Evolutionary conservation across 2,113 vertebrate species (phyloP).

Genomic region (Sorex araneus): DNA sequence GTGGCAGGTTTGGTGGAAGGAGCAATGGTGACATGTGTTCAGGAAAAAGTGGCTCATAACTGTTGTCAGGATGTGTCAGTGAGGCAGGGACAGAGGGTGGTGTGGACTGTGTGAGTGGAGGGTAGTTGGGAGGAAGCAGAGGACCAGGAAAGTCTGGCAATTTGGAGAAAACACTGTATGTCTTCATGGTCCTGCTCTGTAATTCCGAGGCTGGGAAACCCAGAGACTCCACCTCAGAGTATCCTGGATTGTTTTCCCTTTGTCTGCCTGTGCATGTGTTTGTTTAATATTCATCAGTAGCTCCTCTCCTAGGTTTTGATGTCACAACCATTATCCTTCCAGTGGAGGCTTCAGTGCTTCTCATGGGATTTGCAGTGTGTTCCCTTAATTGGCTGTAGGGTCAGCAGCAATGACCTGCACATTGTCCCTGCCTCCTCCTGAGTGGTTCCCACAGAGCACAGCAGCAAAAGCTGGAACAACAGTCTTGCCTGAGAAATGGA

Average conservation of each 20-base stretch:
- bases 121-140: neutral
- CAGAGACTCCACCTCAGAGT: neutral
- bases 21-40: slow-evolving; percentile 53
- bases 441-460: neutral
- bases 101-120: neutral
- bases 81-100: neutral
- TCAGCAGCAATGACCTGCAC: slow-evolving; percentile 66
- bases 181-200: neutral
- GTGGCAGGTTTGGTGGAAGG: slow-evolving; percentile 45
- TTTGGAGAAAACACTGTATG: neutral
- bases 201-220: neutral
- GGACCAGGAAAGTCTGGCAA: neutral
- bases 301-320: slow-evolving; percentile 68
- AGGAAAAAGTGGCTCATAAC: slow-evolving; percentile 43
- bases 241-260: neutral
- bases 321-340: slow-evolving; percentile 73
- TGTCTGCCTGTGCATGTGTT: slow-evolving; percentile 26
- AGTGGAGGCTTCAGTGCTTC: slow-evolving; percentile 50
- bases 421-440: neutral
- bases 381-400: slow-evolving; percentile 78
- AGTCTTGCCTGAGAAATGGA: slow-evolving; percentile 10
- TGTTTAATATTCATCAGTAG: slow-evolving; percentile 73
- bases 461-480: neutral
- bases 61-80: slow-evolving; percentile 28
- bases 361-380: slow-evolving; percentile 20